phyloP scores from a whole-genome alignment of 37 sponge, comb jelly and placozoan species.

The Hexactinellida sp. region DNA sequence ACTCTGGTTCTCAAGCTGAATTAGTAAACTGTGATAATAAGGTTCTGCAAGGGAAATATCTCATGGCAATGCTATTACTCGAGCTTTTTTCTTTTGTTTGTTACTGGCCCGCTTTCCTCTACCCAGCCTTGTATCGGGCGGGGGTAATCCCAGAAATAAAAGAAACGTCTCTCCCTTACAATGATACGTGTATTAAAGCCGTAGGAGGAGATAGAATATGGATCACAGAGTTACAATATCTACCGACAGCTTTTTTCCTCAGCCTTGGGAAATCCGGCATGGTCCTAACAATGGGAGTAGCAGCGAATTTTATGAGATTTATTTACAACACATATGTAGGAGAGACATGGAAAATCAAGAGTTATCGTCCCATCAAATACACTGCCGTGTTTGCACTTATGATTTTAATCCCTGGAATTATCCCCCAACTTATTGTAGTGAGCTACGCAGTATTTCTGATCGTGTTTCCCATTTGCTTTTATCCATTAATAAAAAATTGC shows the following conservation, averaged over 20 bases:
- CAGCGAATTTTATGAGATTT: neutral
- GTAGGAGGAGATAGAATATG: neutral
- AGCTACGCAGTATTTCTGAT: neutral
- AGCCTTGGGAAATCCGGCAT: neutral
- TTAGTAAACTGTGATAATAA: neutral
- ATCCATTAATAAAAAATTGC: neutral
- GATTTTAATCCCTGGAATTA: neutral
- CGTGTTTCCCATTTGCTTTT: neutral
- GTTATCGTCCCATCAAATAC: neutral
- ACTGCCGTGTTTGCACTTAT: neutral
- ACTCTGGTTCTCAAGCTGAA: neutral
- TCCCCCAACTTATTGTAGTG: neutral
- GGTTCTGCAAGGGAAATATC: neutral
- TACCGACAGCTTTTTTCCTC: neutral
- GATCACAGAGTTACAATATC: neutral
- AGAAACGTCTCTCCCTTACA: neutral
- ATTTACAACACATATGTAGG: neutral
- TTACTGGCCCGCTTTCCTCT: neutral
- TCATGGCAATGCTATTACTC: neutral
- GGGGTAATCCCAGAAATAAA: neutral
- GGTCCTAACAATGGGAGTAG: neutral
- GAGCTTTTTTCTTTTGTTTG: neutral
- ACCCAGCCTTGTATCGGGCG: neutral
- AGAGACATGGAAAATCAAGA: neutral
- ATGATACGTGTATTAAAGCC: neutral